A percentile compares a stretch with the other conserved stretches of the same genome.
Evolutionary conservation across 2,888 invertebrate species (phyloP).

Genomic region (Torymus tubicola): DNA sequence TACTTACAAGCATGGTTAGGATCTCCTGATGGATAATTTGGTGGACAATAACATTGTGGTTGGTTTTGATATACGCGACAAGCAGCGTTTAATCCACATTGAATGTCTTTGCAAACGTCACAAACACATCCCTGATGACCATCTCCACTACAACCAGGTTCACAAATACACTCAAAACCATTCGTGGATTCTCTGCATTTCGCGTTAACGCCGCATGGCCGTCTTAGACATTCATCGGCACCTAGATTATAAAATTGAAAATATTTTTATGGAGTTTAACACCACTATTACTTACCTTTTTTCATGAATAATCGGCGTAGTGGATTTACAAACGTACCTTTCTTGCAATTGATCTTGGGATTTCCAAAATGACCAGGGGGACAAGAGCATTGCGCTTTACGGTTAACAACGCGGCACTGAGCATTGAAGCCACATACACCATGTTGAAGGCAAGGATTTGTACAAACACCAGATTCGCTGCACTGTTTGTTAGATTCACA

Average conservation of each 20-base stretch:
- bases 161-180: conserved; percentile 90
- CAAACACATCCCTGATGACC: conserved; percentile 89
- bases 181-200: conserved; percentile 87
- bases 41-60: conserved; percentile 90
- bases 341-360: conserved; percentile 83
- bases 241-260: conserved; percentile 69
- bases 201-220: conserved; percentile 91
- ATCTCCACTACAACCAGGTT: conserved; percentile 88
- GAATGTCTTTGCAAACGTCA: conserved; percentile 87
- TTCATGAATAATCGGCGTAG: neutral
- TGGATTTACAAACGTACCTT: conserved; percentile 72
- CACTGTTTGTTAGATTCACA: conserved; percentile 89
- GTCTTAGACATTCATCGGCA: conserved; percentile 85
- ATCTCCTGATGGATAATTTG: conserved; percentile 89
- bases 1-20: conserved; percentile 87
- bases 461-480: conserved; percentile 83
- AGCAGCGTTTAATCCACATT: conserved; percentile 89
- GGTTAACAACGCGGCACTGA: conserved; percentile 87
- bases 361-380: conserved; percentile 86
- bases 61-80: conserved; percentile 84
- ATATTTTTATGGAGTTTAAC: neutral
- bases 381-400: conserved; percentile 87
- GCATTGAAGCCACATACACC: conserved; percentile 90
- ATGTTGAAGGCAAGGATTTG: conserved; percentile 87
- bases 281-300: conserved; percentile 5